Evolutionary conservation across 1,140 invertebrate species (phyloP).

Genomic region (Drosophila kikkawai): DNA sequence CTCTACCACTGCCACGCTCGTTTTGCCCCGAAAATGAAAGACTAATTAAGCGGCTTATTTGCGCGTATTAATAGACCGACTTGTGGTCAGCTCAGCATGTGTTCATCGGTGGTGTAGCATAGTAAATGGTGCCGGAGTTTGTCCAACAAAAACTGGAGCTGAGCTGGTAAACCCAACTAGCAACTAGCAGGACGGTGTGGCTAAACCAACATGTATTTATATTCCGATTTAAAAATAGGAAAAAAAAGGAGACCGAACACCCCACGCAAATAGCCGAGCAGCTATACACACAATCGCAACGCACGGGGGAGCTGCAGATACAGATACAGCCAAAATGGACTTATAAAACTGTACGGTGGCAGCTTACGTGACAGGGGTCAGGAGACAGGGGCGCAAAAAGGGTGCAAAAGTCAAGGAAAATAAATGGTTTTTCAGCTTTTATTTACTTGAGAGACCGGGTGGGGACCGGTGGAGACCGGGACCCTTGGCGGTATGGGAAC

Average conservation of each 20-base stretch:
- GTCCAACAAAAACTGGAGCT: conserved; percentile 40
- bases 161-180: conserved; percentile 22
- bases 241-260: conserved; percentile 1
- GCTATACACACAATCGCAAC: conserved; percentile 45
- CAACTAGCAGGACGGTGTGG: conserved; percentile 35
- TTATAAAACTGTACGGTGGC: conserved; percentile 69
- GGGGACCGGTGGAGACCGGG: background rate
- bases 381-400: conserved; percentile 46
- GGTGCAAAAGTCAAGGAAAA: conserved; percentile 78
- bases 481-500: background rate
- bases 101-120: conserved; percentile 1
- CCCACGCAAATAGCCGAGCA: conserved; percentile 32
- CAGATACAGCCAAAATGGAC: conserved; percentile 57
- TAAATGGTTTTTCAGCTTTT: conserved; percentile 80
- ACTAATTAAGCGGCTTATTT: conserved; percentile 83
- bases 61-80: conserved; percentile 79
- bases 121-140: conserved; percentile 16
- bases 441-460: conserved; percentile 60
- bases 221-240: conserved; percentile 80
- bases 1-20: background rate
- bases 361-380: conserved; percentile 62
- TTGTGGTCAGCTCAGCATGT: conserved; percentile 59
- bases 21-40: conserved; percentile 67
- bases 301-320: conserved; percentile 14
- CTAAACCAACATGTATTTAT: conserved; percentile 74